A percentile compares a stretch with the other conserved stretches of the same genome.
Conservation (phyloP, 2,888 invertebrate genomes). For the Mantis religiosa region DNA sequence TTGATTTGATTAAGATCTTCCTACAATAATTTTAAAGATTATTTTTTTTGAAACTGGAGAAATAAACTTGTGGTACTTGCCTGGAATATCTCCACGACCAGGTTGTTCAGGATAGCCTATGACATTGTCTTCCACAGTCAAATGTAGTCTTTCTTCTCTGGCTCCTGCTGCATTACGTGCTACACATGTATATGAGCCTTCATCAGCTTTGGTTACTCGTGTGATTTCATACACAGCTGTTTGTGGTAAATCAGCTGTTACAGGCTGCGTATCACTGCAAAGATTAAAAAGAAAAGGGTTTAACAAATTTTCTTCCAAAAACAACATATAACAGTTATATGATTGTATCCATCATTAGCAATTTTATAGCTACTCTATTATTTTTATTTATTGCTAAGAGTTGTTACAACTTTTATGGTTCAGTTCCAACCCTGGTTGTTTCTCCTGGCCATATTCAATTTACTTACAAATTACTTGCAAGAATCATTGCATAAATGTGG, state of each 20-base stretch:
- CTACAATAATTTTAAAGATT: too few species aligned
- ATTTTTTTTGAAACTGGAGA: not conserved
- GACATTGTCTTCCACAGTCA: conserved; percentile 51
- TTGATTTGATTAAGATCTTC: too few species aligned
- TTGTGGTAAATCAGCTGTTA: conserved; percentile 35
- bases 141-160: conserved; percentile 57
- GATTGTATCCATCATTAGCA: too few species aligned
- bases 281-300: too few species aligned
- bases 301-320: not conserved
- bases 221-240: conserved; percentile 54
- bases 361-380: too few species aligned
- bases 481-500: too few species aligned
- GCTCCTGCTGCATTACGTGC: conserved; percentile 64
- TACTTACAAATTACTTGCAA: too few species aligned
- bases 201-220: conserved; percentile 55
- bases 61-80: conserved; percentile 33
- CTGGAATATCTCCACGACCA: conserved; percentile 45
- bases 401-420: too few species aligned
- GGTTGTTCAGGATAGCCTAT: conserved; percentile 39
- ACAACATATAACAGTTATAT: not conserved
- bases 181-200: conserved; percentile 68
- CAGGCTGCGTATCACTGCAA: conserved; percentile 29
- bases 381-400: too few species aligned
- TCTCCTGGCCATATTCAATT: too few species aligned
- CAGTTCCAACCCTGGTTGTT: too few species aligned